These are phyloP conservation scores for Seriola aureovittata DNA, from an alignment of 2,113 vertebrate species.

Conservation along the genomic window DNA sequence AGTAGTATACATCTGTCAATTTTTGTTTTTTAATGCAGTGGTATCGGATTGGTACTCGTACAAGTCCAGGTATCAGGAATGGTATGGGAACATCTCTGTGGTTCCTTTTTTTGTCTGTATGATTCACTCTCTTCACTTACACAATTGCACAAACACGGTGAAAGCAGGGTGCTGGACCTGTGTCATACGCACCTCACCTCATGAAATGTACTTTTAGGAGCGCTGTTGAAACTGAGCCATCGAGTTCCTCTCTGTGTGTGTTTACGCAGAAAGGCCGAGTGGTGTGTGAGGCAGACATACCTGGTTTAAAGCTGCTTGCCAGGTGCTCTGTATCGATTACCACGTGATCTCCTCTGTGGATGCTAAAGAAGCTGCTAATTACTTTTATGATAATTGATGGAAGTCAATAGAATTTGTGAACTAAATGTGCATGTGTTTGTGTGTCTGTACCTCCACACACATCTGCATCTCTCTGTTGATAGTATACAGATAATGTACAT, in stretches of 20 bases:
- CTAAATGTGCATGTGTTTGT: neutral
- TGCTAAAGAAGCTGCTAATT: conserved; percentile 4
- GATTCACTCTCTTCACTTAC: conserved; percentile 1
- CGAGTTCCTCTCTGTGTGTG: neutral
- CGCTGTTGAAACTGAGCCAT: conserved; percentile 15
- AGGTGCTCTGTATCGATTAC: conserved; percentile 12
- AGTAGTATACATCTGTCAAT: no score
- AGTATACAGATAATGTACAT: conserved; percentile 14
- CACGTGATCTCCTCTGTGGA: neutral
- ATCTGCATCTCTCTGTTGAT: conserved; percentile 15
- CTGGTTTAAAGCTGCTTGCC: neutral
- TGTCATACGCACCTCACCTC: neutral
- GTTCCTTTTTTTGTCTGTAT: neutral
- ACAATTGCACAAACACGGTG: neutral
- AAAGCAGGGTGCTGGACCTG: neutral
- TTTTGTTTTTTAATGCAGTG: no score
- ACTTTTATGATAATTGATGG: neutral
- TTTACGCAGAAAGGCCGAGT: neutral
- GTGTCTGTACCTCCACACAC: neutral
- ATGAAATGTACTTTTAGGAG: neutral
- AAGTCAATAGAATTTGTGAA: neutral
- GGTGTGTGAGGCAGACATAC: conserved; percentile 5
- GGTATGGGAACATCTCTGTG: no score
- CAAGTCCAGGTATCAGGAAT: no score
- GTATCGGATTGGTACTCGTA: no score